Conservation (phyloP, 2,113 vertebrate species). For the Dipodomys stephensi region DNA sequence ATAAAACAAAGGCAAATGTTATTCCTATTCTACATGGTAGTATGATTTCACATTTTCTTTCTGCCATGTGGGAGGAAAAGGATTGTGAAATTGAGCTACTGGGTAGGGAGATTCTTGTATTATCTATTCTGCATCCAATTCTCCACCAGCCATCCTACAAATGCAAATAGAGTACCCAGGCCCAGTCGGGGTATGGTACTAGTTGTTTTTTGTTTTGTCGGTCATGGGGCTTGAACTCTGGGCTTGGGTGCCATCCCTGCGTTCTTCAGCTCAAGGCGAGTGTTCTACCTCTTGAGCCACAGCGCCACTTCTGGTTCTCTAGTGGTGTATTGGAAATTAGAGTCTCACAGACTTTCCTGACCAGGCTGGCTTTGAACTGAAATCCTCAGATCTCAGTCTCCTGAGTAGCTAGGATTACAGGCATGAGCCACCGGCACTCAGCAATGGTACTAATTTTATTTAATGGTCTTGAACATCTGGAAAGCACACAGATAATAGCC, state of each 20-base stretch:
- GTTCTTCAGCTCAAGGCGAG: too few species aligned
- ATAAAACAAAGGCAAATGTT: not conserved
- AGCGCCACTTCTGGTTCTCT: too few species aligned
- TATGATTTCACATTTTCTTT: not conserved
- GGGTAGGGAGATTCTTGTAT: not conserved
- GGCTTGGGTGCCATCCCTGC: too few species aligned
- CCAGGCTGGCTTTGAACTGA: too few species aligned
- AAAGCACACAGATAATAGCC: slow-evolving; percentile 61
- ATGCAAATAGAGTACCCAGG: not conserved
- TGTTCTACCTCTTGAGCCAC: too few species aligned
- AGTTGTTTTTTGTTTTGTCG: too few species aligned
- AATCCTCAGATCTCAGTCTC: too few species aligned
- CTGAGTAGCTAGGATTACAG: too few species aligned
- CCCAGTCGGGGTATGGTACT: not conserved
- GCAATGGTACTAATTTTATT: slow-evolving; percentile 54
- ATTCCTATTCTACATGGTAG: not conserved
- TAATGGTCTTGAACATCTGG: slow-evolving; percentile 67
- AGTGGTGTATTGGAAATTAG: too few species aligned
- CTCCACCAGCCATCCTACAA: not conserved
- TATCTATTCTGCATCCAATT: not conserved
- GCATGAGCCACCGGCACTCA: too few species aligned
- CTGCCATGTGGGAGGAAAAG: not conserved
- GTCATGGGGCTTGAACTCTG: too few species aligned
- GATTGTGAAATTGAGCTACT: not conserved
- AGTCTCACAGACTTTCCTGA: too few species aligned